These are phyloP conservation scores for Epinephelus malabaricus DNA, from an alignment of 2,797 vertebrate genomes.

Conservation along the genomic window DNA sequence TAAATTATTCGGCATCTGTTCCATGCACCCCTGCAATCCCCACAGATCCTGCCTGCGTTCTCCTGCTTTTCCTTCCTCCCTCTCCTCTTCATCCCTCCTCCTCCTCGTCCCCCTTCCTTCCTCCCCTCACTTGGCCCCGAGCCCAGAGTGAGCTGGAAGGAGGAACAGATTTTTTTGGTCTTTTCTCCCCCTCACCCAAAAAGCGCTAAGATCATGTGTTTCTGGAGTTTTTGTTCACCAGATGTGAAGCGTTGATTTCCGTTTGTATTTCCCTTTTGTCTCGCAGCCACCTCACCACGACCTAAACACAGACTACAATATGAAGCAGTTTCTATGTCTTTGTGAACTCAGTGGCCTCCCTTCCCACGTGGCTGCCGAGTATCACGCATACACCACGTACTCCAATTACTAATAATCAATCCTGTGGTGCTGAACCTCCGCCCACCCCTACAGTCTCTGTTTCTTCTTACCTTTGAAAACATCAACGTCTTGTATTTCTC, in stretches of 20 bases:
- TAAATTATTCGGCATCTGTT: slow-evolving; percentile 76
- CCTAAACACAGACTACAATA: neutral
- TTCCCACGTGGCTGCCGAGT: neutral
- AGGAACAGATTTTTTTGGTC: slow-evolving; percentile 50
- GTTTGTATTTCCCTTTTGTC: slow-evolving; percentile 36
- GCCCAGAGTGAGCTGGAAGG: slow-evolving; percentile 70
- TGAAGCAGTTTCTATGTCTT: slow-evolving; percentile 3
- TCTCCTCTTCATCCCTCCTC: slow-evolving; percentile 34
- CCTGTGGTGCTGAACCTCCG: neutral
- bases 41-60: slow-evolving; percentile 62
- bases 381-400: slow-evolving; percentile 4
- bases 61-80: slow-evolving; percentile 41
- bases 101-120: slow-evolving; percentile 53
- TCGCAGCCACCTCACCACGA: neutral
- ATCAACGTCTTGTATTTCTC: neutral
- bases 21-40: slow-evolving; percentile 69
- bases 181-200: neutral
- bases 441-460: neutral
- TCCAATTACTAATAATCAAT: slow-evolving; percentile 25
- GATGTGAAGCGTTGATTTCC: slow-evolving; percentile 43
- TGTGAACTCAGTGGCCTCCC: slow-evolving; percentile 24
- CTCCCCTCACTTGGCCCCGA: slow-evolving; percentile 65
- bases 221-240: slow-evolving; percentile 23
- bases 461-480: slow-evolving; percentile 3
- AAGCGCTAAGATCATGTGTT: slow-evolving; percentile 30